These are phyloP conservation scores for Aporophyla nigra DNA, from an alignment of 2,888 invertebrate genomes.

Conservation along the genomic window DNA sequence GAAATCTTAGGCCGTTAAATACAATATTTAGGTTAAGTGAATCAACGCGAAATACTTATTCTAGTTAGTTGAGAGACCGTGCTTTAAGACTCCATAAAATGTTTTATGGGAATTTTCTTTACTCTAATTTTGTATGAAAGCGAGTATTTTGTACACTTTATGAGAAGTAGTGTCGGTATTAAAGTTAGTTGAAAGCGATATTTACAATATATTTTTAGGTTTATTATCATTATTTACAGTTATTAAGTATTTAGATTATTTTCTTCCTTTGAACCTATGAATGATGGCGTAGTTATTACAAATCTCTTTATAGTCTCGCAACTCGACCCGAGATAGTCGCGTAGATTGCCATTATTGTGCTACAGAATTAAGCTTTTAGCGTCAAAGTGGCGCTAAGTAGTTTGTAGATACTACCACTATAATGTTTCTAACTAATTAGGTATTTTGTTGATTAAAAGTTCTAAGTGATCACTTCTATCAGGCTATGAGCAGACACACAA, in stretches of 20 bases:
- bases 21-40: conserved; percentile 59
- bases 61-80: conserved; percentile 26
- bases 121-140: conserved; percentile 26
- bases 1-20: conserved; percentile 42
- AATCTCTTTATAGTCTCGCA: background rate
- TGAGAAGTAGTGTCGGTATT: conserved; percentile 11
- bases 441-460: background rate
- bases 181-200: conserved; percentile 31
- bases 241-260: conserved; percentile 21
- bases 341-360: background rate
- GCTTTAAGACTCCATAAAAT: conserved; percentile 44
- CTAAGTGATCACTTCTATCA: background rate
- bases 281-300: background rate
- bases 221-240: conserved; percentile 26
- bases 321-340: background rate
- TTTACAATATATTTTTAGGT: background rate
- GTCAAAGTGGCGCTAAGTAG: background rate
- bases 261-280: conserved; percentile 20
- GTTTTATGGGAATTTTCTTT: conserved; percentile 54
- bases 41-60: conserved; percentile 43
- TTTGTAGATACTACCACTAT: too few relatives aligned
- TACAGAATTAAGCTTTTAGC: background rate
- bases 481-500: background rate
- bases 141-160: conserved; percentile 35
- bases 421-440: background rate